Percentiles rank a stretch among this genome's conserved stretches.
Evolutionary conservation across 2,113 vertebrate genomes (phyloP).

Genomic region (Bubo scandiacus): DNA sequence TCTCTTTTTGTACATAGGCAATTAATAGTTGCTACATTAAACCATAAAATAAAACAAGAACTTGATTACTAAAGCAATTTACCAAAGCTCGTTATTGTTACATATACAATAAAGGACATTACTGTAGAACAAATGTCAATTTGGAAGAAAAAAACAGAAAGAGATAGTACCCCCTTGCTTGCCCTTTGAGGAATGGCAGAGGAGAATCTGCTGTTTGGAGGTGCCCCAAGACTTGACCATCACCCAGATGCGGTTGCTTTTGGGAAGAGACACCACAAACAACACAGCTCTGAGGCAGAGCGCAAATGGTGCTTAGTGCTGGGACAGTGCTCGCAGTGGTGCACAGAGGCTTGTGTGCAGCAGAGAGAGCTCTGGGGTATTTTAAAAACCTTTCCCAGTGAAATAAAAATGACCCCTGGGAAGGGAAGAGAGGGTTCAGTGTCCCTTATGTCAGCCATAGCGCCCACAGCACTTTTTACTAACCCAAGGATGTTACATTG

Average conservation of each 20-base stretch:
- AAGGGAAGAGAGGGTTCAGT: not conserved
- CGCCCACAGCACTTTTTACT: not conserved
- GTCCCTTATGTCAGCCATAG: not conserved
- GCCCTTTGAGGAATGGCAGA: not conserved
- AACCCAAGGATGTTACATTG: not conserved
- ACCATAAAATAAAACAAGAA: not conserved
- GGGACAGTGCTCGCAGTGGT: not conserved
- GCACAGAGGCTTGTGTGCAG: not conserved
- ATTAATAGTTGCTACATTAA: not conserved
- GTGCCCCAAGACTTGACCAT: not conserved
- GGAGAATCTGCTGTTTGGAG: not conserved
- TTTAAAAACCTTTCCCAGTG: not conserved
- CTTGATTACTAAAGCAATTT: not conserved
- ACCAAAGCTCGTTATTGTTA: not conserved
- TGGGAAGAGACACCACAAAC: not conserved
- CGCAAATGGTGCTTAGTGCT: not conserved
- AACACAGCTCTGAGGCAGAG: not conserved
- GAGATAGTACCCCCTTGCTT: not conserved
- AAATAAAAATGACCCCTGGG: not conserved
- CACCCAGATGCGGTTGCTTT: not conserved
- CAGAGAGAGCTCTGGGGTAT: not conserved
- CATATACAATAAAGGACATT: not conserved
- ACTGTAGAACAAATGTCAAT: fast-evolving
- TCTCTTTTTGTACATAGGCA: not conserved
- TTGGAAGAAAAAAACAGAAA: not conserved